A percentile compares a stretch with the other conserved stretches of the same genome.
Conservation (phyloP, 1,140 invertebrate genomes). For the Andrena cerasifolii region DNA sequence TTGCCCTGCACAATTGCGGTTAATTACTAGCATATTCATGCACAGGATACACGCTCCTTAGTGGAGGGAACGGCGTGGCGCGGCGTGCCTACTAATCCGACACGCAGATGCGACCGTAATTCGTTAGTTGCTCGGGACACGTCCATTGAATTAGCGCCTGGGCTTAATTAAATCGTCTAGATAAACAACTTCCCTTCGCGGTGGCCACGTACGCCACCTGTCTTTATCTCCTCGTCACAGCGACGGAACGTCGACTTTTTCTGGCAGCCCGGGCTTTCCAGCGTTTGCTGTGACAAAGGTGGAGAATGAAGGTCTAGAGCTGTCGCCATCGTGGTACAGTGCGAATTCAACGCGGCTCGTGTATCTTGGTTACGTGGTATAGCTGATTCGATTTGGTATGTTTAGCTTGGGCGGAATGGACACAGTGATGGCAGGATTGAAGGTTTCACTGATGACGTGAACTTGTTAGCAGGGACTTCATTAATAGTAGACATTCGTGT, state of each 20-base stretch:
- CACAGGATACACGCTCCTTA: slow-evolving; percentile 62
- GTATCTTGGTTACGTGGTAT: no score
- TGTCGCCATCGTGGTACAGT: no score
- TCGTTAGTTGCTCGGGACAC: slow-evolving; percentile 66
- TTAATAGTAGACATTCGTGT: no score
- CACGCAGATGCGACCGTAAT: slow-evolving; percentile 61
- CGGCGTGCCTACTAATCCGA: slow-evolving; percentile 62
- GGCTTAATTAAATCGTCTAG: slow-evolving; percentile 66
- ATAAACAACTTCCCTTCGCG: slow-evolving; percentile 60
- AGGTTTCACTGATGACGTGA: no score
- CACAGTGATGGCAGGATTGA: no score
- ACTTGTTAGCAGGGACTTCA: no score
- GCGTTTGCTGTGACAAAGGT: neutral
- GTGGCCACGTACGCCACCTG: slow-evolving; percentile 6
- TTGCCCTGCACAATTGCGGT: slow-evolving; percentile 63
- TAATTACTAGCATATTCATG: slow-evolving; percentile 68
- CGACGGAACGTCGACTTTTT: neutral
- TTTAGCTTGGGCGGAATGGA: no score
- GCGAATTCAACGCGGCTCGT: no score
- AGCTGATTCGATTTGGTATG: no score
- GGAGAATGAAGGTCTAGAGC: no score
- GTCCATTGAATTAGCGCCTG: slow-evolving; percentile 66
- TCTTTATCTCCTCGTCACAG: slow-evolving; percentile 13
- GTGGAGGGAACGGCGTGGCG: slow-evolving; percentile 35
- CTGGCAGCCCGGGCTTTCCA: neutral